Evolutionary conservation across 2,113 vertebrate species (phyloP), one percentile per base, ranked within the genome.

Genomic region (Gallinago undulata): DNA sequence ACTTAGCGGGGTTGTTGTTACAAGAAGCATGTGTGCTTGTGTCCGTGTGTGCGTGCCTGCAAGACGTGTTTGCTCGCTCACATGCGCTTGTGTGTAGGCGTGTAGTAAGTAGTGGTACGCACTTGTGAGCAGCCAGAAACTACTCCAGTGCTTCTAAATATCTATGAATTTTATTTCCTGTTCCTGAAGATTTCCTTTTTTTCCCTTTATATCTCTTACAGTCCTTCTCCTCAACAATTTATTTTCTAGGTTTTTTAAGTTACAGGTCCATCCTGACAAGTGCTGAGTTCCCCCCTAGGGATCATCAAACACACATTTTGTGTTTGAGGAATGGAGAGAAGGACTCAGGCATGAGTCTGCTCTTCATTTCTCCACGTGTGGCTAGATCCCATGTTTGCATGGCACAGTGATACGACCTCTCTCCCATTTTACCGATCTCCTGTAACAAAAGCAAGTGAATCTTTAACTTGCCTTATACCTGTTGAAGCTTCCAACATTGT

Each of bases 401-500:
- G 45, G 28, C 13, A 19, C 16, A 17, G 43, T 11, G 31, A 22
- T 30, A 27, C 2, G 24, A 5, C 19, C 10, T n/a, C 14, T 31
- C 11, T 43, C 55, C 19, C 11, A 8, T 33, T 41, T 75, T 60
- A 31, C 18, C 30, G 24, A 10, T 2, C 6, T 50, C 31, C 17
- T 50, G 9, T n/a, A 68, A 89, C 4, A 17, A 63, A 83, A 59
- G 5, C 23, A 37, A 13, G 7, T 62, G 25, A 50, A 30, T 50
- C 15, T 62, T 57, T 23, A 53, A 57, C 33, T 41, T 28, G 4
- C 53, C 13, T 74, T 23, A 9, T 16, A 48, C 18, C 8, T 18
- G 2, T 0, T 47, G 13, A 33, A 43, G 4, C 5, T 31, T 33
- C 55, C 1, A 1, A 56, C 19, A 8, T 11, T 31, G 53, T 7